These are phyloP conservation scores for Tinea semifulvella DNA, from an alignment of 2,888 invertebrate genomes.

Conservation along the genomic window DNA sequence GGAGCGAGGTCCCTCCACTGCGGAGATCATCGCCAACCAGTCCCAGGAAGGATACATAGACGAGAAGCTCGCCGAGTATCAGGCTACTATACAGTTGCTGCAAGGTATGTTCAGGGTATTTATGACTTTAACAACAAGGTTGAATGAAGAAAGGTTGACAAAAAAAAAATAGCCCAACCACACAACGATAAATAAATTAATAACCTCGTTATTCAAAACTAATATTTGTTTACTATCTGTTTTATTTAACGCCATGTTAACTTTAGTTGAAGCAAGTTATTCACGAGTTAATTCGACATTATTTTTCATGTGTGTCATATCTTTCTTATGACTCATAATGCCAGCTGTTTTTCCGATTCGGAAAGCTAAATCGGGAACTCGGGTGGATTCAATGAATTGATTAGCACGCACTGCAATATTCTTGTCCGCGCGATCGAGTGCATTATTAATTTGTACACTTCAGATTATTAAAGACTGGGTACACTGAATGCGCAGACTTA, in stretches of 20 bases:
- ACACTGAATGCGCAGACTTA: no score
- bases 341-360: constrained; percentile 5
- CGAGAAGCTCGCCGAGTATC: constrained; percentile 92
- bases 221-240: no score
- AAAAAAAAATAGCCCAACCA: no score
- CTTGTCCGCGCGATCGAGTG: no score
- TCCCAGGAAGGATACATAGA: constrained; percentile 95
- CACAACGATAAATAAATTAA: no score
- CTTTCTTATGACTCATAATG: neutral
- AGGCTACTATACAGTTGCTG: constrained; percentile 88
- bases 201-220: no score
- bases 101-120: constrained; percentile 79
- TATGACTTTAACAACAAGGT: no score
- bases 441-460: no score
- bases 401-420: neutral
- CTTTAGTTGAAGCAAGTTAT: neutral
- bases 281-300: neutral
- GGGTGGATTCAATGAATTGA: neutral
- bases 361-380: neutral
- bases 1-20: constrained; percentile 84
- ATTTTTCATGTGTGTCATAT: no score
- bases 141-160: no score
- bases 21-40: constrained; percentile 92
- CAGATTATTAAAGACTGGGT: no score
- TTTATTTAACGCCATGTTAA: no score